Evolutionary conservation across 2,888 invertebrate genomes (phyloP), one percentile per base, ranked within the genome.

Genomic region (Exocentrus adspersus): DNA sequence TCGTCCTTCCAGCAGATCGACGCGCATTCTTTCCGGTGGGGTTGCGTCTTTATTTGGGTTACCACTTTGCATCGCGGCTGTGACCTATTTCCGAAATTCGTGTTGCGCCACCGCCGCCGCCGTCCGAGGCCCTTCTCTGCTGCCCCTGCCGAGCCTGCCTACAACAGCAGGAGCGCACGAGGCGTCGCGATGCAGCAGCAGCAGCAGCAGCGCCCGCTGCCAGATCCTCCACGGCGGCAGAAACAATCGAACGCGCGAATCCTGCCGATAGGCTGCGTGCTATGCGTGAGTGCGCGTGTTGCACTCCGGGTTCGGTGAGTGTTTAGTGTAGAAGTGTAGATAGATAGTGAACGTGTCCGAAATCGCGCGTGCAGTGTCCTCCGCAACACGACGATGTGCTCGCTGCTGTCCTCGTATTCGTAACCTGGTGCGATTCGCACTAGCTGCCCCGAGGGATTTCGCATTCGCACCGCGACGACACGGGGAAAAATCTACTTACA

Each of bases 41-140:
- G 70, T 65, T 59, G 64, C 62, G 67, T 73, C n/a, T n/a, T n/a
- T n/a, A 78, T 77, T 77, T 73, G 73, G 77, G 77, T 76, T 74
- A 74, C 37, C 37, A 72, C 70, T 74, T 73, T 73, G 75, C 77
- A 76, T 73, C 76, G 73, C 72, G 69, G 37, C 37, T 37, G 53
- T 67, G 75, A 76, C 77, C 77, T 68, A 75, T 73, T 75, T 75
- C 60, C 69, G 53, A 46, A 53, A 43, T 53, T 60, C 61, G 42
- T 48, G 57, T 54, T 61, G 58, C 61, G 61, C 43, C 37, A 28
- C 46, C 30, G 28, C 42, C 32, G 32, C 51, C 16, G 43, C 43
- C 12, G n/a, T n/a, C n/a, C n/a, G n/a, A n/a, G n/a, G n/a, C n/a
- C n/a, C n/a, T n/a, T n/a, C n/a, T n/a, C n/a, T n/a, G n/a, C n/a